phyloP scores from a whole-genome alignment of 2,797 vertebrate species.

The Karalla daura region DNA sequence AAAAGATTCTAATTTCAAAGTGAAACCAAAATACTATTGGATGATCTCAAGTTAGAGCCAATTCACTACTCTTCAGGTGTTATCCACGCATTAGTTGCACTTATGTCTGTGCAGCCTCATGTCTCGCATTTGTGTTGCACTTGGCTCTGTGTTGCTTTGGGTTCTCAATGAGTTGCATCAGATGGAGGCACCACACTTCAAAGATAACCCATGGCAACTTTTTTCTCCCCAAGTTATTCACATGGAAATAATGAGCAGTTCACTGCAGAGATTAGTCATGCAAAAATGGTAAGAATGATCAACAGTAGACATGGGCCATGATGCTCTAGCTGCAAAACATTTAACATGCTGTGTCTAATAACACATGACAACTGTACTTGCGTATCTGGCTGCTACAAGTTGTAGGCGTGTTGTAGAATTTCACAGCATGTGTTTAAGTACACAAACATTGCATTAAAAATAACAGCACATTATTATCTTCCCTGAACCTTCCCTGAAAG shows the following conservation, averaged over 20 bases:
- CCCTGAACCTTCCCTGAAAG: too few relatives aligned
- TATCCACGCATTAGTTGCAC: not conserved
- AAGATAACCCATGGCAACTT: constrained; percentile 32
- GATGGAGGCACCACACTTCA: constrained; percentile 53
- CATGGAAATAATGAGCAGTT: constrained; percentile 46
- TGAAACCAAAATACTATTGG: too few relatives aligned
- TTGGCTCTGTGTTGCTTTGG: constrained; percentile 23
- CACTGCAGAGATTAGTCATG: constrained; percentile 23
- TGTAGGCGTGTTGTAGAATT: constrained; percentile 11
- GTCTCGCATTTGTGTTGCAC: constrained; percentile 5
- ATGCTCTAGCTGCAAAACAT: not conserved
- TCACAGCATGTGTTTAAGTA: constrained; percentile 28
- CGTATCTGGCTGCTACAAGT: not conserved
- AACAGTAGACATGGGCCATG: not conserved
- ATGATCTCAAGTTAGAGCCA: too few relatives aligned
- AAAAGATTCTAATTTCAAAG: too few relatives aligned
- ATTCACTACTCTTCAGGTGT: not conserved
- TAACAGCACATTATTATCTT: too few relatives aligned
- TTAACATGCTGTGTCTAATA: too few relatives aligned
- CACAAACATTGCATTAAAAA: too few relatives aligned
- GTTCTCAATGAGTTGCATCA: constrained; percentile 62
- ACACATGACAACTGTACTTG: not conserved
- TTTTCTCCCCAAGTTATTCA: not conserved
- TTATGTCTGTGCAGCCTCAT: not conserved
- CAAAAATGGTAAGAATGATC: not conserved